A percentile compares a stretch with the other conserved stretches of the same genome.
These are phyloP conservation scores for Holcopasites calliopsidis DNA, from an alignment of 1,140 invertebrate genomes.

Conservation along the genomic window DNA sequence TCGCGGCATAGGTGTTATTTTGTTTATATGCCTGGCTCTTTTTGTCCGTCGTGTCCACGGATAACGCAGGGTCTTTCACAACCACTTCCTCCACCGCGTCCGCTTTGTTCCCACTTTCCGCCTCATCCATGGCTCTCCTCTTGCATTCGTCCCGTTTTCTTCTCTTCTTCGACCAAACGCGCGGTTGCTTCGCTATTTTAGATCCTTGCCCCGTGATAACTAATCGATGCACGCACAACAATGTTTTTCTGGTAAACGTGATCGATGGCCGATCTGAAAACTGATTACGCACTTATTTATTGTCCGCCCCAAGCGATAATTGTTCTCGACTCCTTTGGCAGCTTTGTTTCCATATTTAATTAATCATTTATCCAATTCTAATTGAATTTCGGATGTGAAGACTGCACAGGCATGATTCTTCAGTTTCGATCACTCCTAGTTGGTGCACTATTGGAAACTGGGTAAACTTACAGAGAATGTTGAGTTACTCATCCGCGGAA, in stretches of 20 bases:
- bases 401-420: no score
- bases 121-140: not conserved
- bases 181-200: not conserved
- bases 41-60: conserved; percentile 68
- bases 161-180: no score
- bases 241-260: not conserved
- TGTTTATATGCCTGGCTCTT: conserved; percentile 46
- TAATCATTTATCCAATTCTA: not conserved
- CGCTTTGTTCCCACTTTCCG: not conserved
- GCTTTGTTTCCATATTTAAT: not conserved
- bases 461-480: no score
- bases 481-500: no score
- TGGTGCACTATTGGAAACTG: not conserved
- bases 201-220: not conserved
- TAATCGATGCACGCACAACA: not conserved
- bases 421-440: not conserved
- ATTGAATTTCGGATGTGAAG: not conserved
- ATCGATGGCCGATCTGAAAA: not conserved
- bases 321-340: not conserved
- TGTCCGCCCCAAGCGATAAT: not conserved
- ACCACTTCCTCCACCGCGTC: conserved; percentile 20
- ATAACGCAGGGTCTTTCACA: conserved; percentile 15
- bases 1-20: conserved; percentile 77
- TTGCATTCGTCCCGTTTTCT: not conserved
- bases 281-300: not conserved